phyloP scores from a whole-genome alignment of 1,140 invertebrate genomes.

The Limonius californicus region DNA sequence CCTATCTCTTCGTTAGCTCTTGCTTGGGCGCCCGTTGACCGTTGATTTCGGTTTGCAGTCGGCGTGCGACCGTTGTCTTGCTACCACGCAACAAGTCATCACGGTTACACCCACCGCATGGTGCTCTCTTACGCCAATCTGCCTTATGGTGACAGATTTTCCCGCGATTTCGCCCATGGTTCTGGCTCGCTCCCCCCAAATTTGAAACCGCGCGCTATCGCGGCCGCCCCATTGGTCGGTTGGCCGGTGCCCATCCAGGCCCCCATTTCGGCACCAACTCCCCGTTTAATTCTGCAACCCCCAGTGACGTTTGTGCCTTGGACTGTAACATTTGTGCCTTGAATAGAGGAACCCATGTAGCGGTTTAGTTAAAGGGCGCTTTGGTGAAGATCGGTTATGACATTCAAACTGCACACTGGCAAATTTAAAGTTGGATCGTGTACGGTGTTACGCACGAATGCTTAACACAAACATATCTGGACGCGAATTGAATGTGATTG shows the following conservation, averaged over 20 bases:
- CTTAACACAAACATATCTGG: conserved; percentile 26
- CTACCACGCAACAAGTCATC: conserved; percentile 36
- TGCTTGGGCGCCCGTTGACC: conserved; percentile 22
- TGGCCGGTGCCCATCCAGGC: too few relatives aligned
- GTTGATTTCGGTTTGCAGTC: conserved; percentile 31
- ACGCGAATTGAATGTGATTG: conserved; percentile 33
- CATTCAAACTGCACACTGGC: conserved; percentile 3
- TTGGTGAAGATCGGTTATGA: too few relatives aligned
- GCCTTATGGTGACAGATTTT: neutral
- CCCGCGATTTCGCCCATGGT: neutral
- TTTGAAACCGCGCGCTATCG: neutral
- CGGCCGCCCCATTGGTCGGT: too few relatives aligned
- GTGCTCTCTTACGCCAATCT: neutral
- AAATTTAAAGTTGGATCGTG: conserved; percentile 31
- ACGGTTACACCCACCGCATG: conserved; percentile 35
- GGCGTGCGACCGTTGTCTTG: conserved; percentile 41
- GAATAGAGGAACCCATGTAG: too few relatives aligned
- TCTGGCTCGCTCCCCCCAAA: neutral
- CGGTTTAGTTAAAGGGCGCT: too few relatives aligned
- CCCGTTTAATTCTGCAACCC: too few relatives aligned
- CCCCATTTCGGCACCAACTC: too few relatives aligned
- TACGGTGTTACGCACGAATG: conserved; percentile 31
- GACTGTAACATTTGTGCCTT: too few relatives aligned
- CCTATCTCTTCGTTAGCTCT: conserved; percentile 24
- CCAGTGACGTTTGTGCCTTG: too few relatives aligned